Evolutionary conservation across 1,140 invertebrate species (phyloP).

Genomic region (Plodia interpunctella): DNA sequence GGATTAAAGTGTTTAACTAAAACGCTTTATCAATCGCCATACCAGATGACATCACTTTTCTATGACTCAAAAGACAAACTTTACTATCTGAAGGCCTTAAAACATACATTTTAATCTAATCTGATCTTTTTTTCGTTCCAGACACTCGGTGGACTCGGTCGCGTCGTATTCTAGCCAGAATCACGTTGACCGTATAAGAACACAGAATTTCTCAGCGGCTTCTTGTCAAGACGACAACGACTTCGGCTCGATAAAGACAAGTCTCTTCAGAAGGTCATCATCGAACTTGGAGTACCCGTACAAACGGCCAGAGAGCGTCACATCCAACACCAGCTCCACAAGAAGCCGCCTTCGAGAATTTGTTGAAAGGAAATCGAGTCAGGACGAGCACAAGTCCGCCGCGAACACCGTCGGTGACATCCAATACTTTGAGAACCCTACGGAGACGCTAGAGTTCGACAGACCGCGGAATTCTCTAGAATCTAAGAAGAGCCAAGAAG

Average conservation of each 20-base stretch:
- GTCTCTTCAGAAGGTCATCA: constrained; percentile 67
- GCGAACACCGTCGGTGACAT: constrained; percentile 69
- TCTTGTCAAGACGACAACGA: constrained; percentile 72
- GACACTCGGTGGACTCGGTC: constrained; percentile 77
- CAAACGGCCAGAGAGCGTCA: constrained; percentile 67
- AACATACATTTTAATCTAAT: constrained; percentile 51
- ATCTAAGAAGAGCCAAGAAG: constrained; percentile 56
- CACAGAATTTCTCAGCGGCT: constrained; percentile 72
- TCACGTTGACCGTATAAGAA: constrained; percentile 77
- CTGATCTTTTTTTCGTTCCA: constrained; percentile 52
- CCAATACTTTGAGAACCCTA: constrained; percentile 74
- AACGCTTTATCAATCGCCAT: constrained; percentile 31
- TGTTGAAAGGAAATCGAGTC: constrained; percentile 72
- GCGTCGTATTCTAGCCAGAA: constrained; percentile 77
- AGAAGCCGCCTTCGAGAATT: constrained; percentile 74
- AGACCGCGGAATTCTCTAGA: constrained; percentile 56
- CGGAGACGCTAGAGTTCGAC: constrained; percentile 73
- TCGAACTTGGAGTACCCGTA: constrained; percentile 68
- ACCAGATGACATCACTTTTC: constrained; percentile 24
- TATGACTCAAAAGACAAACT: constrained; percentile 46
- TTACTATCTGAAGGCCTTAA: constrained; percentile 33
- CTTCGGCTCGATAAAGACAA: constrained; percentile 70
- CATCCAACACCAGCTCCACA: constrained; percentile 68
- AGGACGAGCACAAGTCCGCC: constrained; percentile 66
- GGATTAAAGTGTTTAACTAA: constrained; percentile 13